Conservation (phyloP, 30 jellyfish, hydroid and myxozoan genomes). For the Phacellophora camtschatica region DNA sequence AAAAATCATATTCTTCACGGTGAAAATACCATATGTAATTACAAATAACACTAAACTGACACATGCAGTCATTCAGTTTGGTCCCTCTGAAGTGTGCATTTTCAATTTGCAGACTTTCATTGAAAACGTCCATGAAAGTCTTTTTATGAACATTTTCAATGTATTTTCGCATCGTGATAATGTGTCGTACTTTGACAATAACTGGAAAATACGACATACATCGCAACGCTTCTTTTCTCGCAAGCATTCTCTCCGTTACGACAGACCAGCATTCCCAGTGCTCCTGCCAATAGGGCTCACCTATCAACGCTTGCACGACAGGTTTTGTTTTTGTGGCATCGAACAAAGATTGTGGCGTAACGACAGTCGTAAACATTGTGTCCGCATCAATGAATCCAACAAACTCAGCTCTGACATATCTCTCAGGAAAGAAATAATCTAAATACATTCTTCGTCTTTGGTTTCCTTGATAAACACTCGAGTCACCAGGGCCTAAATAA, state of each 20-base stretch:
- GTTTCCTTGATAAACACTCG: not conserved
- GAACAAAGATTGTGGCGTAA: conserved; percentile 51
- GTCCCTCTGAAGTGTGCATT: conserved; percentile 4
- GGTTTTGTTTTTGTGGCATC: not conserved
- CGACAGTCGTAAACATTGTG: conserved; percentile 48
- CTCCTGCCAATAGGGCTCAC: conserved; percentile 49
- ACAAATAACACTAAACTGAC: conserved; percentile 45
- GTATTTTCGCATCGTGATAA: conserved; percentile 36
- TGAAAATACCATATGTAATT: conserved; percentile 39
- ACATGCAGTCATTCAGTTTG: conserved; percentile 18
- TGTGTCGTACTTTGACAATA: conserved; percentile 44
- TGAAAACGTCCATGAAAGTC: conserved; percentile 32
- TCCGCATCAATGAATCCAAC: conserved; percentile 80
- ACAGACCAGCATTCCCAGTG: conserved; percentile 52
- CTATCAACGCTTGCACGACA: conserved; percentile 33
- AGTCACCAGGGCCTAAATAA: conserved; percentile 34
- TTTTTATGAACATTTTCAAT: conserved; percentile 6
- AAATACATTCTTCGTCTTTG: conserved; percentile 46
- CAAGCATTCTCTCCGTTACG: conserved; percentile 32
- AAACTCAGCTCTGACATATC: conserved; percentile 38
- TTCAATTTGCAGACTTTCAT: not conserved
- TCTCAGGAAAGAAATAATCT: conserved; percentile 44
- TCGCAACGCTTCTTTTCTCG: conserved; percentile 48
- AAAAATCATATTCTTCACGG: conserved; percentile 39
- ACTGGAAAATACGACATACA: conserved; percentile 71